phyloP scores from a whole-genome alignment of 2,888 invertebrate genomes.

The Leucania comma region DNA sequence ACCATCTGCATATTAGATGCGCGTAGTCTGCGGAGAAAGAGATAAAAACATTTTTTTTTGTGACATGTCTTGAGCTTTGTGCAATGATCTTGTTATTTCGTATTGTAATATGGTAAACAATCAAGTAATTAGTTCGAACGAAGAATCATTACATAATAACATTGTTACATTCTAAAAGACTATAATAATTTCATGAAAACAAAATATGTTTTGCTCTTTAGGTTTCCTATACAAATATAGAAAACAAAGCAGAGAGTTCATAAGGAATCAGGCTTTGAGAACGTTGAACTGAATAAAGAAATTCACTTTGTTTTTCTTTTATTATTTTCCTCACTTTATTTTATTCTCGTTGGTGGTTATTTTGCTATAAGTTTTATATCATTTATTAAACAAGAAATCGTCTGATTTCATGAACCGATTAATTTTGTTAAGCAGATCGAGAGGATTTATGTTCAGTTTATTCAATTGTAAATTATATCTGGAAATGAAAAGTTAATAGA shows the following conservation, averaged over 20 bases:
- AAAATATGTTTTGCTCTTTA: neutral
- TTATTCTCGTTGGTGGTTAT: neutral
- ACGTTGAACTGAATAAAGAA: slow-evolving; percentile 18
- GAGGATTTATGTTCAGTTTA: neutral
- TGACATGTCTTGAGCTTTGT: neutral
- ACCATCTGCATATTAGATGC: slow-evolving; percentile 20
- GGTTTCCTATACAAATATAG: slow-evolving; percentile 12
- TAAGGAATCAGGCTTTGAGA: slow-evolving; percentile 4
- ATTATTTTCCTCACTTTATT: neutral
- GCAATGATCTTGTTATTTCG: neutral
- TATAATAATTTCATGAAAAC: neutral
- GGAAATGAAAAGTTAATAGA: neutral
- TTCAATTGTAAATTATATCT: neutral
- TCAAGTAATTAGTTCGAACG: neutral
- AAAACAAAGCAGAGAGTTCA: slow-evolving; percentile 17
- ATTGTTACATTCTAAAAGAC: neutral
- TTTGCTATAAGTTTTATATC: neutral
- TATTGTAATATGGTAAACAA: neutral
- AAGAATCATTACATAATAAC: neutral
- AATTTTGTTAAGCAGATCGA: neutral
- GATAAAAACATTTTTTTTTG: slow-evolving; percentile 2
- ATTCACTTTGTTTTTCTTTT: neutral
- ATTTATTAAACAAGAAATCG: neutral
- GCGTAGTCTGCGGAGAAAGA: slow-evolving; percentile 27
- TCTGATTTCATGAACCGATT: neutral